Conservation (phyloP, 2,888 invertebrate genomes). For the Euplexia lucipara region DNA sequence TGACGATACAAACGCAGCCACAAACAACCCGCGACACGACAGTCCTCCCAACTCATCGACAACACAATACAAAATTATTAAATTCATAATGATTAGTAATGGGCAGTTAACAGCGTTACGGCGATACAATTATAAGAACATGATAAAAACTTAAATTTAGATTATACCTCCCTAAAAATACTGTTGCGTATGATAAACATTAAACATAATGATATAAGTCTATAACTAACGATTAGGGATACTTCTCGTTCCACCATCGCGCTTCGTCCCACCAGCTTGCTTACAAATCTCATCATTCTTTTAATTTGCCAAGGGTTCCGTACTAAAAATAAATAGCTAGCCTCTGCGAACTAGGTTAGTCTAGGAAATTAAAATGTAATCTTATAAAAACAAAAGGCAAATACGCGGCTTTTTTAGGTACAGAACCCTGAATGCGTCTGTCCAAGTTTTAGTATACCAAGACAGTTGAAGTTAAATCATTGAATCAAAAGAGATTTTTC, state of each 20-base stretch:
- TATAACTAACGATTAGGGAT: conserved; percentile 83
- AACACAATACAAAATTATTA: conserved; percentile 57
- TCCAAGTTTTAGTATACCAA: conserved; percentile 65
- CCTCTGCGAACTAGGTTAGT: conserved; percentile 54
- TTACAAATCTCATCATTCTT: conserved; percentile 58
- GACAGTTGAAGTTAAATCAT: conserved; percentile 43
- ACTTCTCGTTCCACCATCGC: conserved; percentile 66
- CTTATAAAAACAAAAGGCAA: conserved; percentile 55
- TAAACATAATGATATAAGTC: conserved; percentile 90
- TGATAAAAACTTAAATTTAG: conserved; percentile 87
- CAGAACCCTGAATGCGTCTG: conserved; percentile 61
- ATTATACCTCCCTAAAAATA: conserved; percentile 88
- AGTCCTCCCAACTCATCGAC: conserved; percentile 63
- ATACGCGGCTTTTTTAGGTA: conserved; percentile 55
- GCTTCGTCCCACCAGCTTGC: conserved; percentile 68
- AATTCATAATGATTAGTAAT: conserved; percentile 51
- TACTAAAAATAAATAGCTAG: conserved; percentile 58
- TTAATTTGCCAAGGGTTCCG: conserved; percentile 63
- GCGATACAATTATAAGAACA: conserved; percentile 71
- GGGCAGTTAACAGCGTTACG: conserved; percentile 78
- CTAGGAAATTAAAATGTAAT: conserved; percentile 41
- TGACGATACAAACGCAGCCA: conserved; percentile 65
- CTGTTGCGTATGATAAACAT: conserved; percentile 89
- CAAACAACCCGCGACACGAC: conserved; percentile 68
- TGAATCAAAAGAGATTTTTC: conserved; percentile 30